A percentile compares a stretch with the other conserved stretches of the same genome.
These are phyloP conservation scores for Conistra vaccinii DNA, from an alignment of 2,888 invertebrate species.

Conservation along the genomic window DNA sequence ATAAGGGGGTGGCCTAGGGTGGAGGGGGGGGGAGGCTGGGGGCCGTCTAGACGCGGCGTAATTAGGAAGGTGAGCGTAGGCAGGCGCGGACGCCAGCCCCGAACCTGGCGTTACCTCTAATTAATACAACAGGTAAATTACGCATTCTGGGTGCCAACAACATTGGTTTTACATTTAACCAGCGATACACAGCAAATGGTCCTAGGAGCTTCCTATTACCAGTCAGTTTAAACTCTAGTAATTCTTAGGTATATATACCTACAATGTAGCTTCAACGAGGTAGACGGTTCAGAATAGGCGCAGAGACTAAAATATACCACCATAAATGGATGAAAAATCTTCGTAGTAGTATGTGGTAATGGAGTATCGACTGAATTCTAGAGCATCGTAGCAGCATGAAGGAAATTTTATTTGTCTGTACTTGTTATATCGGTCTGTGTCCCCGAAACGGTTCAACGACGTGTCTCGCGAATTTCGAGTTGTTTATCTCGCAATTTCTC, in stretches of 20 bases:
- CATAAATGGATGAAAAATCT: conserved; percentile 5
- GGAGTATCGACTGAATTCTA: conserved; percentile 55
- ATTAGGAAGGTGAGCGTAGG: conserved; percentile 89
- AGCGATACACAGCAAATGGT: background rate
- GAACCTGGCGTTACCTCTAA: conserved; percentile 77
- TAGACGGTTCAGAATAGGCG: background rate
- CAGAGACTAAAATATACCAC: conserved; percentile 13
- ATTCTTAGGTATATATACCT: too few species aligned
- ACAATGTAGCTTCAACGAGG: background rate
- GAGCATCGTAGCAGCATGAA: conserved; percentile 59
- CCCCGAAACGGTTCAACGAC: conserved; percentile 80
- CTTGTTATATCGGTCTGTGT: conserved; percentile 68
- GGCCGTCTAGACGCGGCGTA: conserved; percentile 88
- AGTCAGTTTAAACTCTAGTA: background rate
- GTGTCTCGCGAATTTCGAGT: conserved; percentile 67
- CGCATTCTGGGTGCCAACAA: conserved; percentile 59
- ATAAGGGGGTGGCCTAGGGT: conserved; percentile 74
- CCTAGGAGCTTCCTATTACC: background rate
- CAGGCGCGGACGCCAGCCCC: conserved; percentile 70
- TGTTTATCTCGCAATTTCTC: conserved; percentile 70
- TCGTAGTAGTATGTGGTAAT: conserved; percentile 30
- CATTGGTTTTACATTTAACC: conserved; percentile 24
- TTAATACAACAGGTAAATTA: conserved; percentile 76
- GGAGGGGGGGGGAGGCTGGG: conserved; percentile 77
- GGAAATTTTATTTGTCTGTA: conserved; percentile 66